Conservation (phyloP, 2,797 vertebrate genomes). For the Girardinus metallicus region DNA sequence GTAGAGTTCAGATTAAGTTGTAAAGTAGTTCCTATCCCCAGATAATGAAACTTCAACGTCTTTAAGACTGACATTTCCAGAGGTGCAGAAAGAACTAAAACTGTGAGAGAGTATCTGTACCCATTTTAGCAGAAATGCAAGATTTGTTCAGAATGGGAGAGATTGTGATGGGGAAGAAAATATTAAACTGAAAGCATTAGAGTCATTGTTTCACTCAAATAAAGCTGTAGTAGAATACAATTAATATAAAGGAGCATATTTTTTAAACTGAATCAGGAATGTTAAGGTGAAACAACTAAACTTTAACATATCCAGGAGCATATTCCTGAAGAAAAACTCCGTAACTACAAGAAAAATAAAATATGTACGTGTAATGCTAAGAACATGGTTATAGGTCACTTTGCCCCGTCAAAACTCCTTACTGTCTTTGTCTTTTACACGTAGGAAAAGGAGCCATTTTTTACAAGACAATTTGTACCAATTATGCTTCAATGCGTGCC, state of each 20-base stretch:
- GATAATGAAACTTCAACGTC: conserved; percentile 50
- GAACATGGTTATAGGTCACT: background rate
- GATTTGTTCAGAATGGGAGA: conserved; percentile 27
- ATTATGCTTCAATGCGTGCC: background rate
- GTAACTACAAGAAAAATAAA: conserved; percentile 25
- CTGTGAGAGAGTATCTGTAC: background rate
- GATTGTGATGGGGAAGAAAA: conserved; percentile 23
- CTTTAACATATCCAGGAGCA: conserved; percentile 36
- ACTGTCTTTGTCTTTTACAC: background rate
- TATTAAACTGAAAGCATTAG: conserved; percentile 32
- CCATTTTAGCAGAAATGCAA: conserved; percentile 19
- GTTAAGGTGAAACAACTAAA: conserved; percentile 40
- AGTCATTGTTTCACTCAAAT: conserved; percentile 13
- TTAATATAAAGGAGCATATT: conserved; percentile 45
- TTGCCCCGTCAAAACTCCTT: background rate
- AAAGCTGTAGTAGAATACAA: conserved; percentile 35
- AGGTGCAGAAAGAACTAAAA: background rate
- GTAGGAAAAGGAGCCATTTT: background rate
- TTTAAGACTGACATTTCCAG: conserved; percentile 22
- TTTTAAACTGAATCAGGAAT: conserved; percentile 50
- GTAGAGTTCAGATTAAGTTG: conserved; percentile 18
- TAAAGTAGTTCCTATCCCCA: conserved; percentile 42
- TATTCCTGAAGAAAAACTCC: conserved; percentile 8
- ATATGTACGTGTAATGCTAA: background rate
- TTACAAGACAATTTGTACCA: background rate